Evolutionary conservation across 1,140 invertebrate species (phyloP).

Genomic region (Anastrepha obliqua): DNA sequence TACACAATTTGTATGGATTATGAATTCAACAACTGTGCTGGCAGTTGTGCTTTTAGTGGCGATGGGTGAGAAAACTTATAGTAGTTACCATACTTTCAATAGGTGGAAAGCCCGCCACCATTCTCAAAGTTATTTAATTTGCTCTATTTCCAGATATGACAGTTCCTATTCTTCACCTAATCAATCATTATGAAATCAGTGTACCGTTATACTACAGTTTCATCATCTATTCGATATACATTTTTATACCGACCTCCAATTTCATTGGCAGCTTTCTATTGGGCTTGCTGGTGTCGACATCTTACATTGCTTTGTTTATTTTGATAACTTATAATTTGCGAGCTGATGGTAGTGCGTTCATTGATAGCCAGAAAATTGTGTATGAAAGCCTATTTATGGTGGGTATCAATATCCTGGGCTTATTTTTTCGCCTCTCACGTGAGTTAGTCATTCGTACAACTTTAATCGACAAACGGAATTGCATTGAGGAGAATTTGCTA

Average conservation of each 20-base stretch:
- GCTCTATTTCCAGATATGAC: conserved; percentile 76
- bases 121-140: too few species aligned
- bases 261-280: conserved; percentile 81
- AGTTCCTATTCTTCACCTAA: conserved; percentile 77
- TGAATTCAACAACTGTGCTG: conserved; percentile 75
- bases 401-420: conserved; percentile 86
- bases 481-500: conserved; percentile 88
- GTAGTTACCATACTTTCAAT: too few species aligned
- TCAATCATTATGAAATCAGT: conserved; percentile 71
- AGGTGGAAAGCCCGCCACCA: too few species aligned
- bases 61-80: not conserved
- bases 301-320: conserved; percentile 79
- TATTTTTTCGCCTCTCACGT: conserved; percentile 90
- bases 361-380: conserved; percentile 68
- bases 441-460: conserved; percentile 90
- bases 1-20: conserved; percentile 69
- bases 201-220: conserved; percentile 83
- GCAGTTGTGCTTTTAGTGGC: conserved; percentile 71
- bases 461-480: conserved; percentile 89
- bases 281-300: conserved; percentile 79
- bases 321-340: conserved; percentile 80
- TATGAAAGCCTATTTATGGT: conserved; percentile 85
- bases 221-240: conserved; percentile 83
- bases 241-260: conserved; percentile 84
- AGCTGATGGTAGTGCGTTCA: conserved; percentile 73